Evolutionary conservation across 1,140 invertebrate genomes (phyloP).

Genomic region (Diabrotica virgifera): DNA sequence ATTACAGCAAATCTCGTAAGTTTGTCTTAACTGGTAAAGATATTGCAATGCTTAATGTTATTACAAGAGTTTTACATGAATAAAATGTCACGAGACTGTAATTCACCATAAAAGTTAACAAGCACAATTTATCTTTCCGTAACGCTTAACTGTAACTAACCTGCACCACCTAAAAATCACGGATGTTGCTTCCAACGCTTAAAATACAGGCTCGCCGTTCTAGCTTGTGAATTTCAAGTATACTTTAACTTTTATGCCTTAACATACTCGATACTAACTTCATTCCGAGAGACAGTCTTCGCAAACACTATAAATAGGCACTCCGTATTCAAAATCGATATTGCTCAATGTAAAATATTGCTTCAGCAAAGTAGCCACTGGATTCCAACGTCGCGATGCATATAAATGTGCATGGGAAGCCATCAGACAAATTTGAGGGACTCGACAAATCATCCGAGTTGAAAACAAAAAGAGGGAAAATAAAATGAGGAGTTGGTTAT

Average conservation of each 20-base stretch:
- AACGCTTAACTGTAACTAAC: too few relatives aligned
- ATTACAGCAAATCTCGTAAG: too few relatives aligned
- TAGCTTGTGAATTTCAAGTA: not conserved
- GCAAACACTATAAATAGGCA: not conserved
- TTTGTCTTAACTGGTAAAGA: too few relatives aligned
- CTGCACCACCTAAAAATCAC: too few relatives aligned
- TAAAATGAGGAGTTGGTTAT: not conserved
- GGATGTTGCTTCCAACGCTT: too few relatives aligned
- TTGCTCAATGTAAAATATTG: not conserved
- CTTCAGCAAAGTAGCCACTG: not conserved
- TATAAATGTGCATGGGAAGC: constrained; percentile 1
- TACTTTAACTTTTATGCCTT: not conserved
- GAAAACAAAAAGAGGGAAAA: not conserved
- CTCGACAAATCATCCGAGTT: not conserved
- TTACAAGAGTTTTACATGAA: too few relatives aligned
- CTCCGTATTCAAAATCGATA: constrained; percentile 2
- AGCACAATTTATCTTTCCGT: too few relatives aligned
- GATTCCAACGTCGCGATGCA: not conserved
- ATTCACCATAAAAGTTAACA: too few relatives aligned
- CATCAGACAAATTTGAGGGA: not conserved
- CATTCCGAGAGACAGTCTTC: not conserved
- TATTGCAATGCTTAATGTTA: too few relatives aligned
- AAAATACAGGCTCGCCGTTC: too few relatives aligned
- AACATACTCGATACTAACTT: not conserved
- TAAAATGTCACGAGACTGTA: too few relatives aligned